Evolutionary conservation across 2,888 invertebrate species (phyloP), one percentile per base, ranked within the genome.

Genomic region (Torymus tubicola): DNA sequence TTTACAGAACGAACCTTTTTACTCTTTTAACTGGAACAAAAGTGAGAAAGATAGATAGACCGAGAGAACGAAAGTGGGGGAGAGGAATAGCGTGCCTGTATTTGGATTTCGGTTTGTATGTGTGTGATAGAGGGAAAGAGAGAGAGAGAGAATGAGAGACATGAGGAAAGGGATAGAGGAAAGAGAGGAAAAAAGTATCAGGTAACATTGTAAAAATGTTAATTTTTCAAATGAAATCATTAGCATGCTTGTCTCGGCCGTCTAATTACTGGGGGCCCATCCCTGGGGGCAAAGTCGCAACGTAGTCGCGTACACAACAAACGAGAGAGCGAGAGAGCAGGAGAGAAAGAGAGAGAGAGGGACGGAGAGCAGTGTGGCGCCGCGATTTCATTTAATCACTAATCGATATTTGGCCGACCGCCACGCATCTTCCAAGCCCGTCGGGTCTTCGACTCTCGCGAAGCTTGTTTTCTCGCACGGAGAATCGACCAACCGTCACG

Each of bases 201-300:
- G 52, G 24, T 64, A 60, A 71, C 61, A 24, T 77, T 72, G 80
- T 81, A 81, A 81, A 80, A 77, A 82, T 80, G 80, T 77, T 82
- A 77, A 80, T 82, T 65, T 74, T 3, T 58, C 73, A 77, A 80
- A 82, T 82, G 77, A 82, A 80, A 80, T 82, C 80, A 82, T 80
- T 82, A 82, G 74, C 81, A 78, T 81, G 69, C 72, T 58, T 67
- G 13, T 42, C 18, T 64, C 53, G 65, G 52, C 53, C 60, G 24
- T 76, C 72, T 80, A 76, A 80, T 80, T 76, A 80, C 57, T 76
- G 68, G n/a, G n/a, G n/a, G n/a, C 52, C 70, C 53, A 16, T 50
- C 50, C 63, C 55, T 31, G 31, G 31, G 8, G 31, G 31, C 31
- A 31, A 31, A 31, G 31, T 31, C 1, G 31, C 5, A 2, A 31